These are phyloP conservation scores for Augochlorella aurata DNA, from an alignment of 2,888 invertebrate species.

Conservation along the genomic window DNA sequence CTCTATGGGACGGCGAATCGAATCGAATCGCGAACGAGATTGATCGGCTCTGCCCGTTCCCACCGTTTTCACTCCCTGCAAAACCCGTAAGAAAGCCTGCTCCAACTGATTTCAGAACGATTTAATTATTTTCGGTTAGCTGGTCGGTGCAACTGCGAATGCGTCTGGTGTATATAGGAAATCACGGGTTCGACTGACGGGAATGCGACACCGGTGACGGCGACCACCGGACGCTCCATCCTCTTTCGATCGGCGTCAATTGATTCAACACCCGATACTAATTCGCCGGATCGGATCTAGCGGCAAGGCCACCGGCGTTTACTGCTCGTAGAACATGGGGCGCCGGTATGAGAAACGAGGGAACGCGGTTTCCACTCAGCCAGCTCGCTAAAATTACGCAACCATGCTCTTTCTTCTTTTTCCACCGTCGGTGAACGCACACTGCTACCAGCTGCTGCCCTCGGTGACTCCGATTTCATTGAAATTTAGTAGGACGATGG, in stretches of 20 bases:
- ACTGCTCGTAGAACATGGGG: constrained; percentile 31
- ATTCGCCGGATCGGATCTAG: constrained; percentile 48
- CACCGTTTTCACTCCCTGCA: neutral
- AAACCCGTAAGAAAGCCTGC: neutral
- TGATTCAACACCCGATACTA: constrained; percentile 62
- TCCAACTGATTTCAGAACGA: no score
- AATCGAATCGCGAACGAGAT: constrained; percentile 2
- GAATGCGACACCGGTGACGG: constrained; percentile 3
- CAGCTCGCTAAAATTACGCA: constrained; percentile 28
- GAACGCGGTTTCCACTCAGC: constrained; percentile 27
- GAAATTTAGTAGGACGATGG: no score
- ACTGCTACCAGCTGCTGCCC: neutral
- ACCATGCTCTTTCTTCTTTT: constrained; percentile 10
- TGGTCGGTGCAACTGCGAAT: neutral
- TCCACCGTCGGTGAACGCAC: neutral
- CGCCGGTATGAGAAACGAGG: constrained; percentile 32
- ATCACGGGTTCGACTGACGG: neutral
- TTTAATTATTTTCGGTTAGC: no score
- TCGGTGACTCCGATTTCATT: no score
- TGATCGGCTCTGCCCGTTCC: constrained; percentile 7
- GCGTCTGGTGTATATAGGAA: constrained; percentile 6
- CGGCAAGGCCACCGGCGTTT: constrained; percentile 54
- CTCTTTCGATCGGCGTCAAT: constrained; percentile 60
- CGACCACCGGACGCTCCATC: constrained; percentile 54
- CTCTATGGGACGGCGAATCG: constrained; percentile 13